phyloP scores from a whole-genome alignment of 2,888 invertebrate genomes.

The Parnassius glacialis region DNA sequence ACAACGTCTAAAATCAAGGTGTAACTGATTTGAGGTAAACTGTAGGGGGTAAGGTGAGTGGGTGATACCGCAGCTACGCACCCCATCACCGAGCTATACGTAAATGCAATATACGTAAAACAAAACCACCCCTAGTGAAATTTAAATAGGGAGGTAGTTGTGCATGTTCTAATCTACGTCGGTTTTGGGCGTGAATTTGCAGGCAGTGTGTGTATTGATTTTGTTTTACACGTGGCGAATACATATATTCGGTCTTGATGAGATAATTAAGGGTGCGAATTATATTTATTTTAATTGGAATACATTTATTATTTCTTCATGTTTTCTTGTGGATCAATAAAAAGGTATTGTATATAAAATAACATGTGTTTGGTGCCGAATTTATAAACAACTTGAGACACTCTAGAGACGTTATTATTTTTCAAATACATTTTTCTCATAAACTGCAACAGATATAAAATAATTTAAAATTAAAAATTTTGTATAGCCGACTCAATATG shows the following conservation, averaged over 20 bases:
- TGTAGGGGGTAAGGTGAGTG: slow-evolving; percentile 33
- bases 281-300: neutral
- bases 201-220: slow-evolving; percentile 49
- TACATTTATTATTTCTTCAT: too few species aligned
- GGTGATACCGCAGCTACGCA: slow-evolving; percentile 33
- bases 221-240: slow-evolving; percentile 6
- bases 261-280: neutral
- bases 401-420: too few species aligned
- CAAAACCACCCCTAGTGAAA: slow-evolving; percentile 54
- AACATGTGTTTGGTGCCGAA: too few species aligned
- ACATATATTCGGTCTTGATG: neutral
- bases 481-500: too few species aligned
- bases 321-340: too few species aligned
- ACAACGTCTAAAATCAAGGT: slow-evolving; percentile 60
- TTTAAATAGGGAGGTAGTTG: slow-evolving; percentile 58
- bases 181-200: slow-evolving; percentile 42
- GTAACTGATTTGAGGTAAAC: slow-evolving; percentile 40
- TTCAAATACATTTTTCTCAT: too few species aligned
- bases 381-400: too few species aligned
- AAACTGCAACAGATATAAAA: too few species aligned
- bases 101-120: slow-evolving; percentile 72
- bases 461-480: too few species aligned
- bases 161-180: slow-evolving; percentile 67
- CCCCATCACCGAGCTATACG: slow-evolving; percentile 55
- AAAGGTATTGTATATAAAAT: too few species aligned